These are phyloP conservation scores for Mionectes macconnelli DNA, from an alignment of 2,113 vertebrate species.

Conservation along the genomic window DNA sequence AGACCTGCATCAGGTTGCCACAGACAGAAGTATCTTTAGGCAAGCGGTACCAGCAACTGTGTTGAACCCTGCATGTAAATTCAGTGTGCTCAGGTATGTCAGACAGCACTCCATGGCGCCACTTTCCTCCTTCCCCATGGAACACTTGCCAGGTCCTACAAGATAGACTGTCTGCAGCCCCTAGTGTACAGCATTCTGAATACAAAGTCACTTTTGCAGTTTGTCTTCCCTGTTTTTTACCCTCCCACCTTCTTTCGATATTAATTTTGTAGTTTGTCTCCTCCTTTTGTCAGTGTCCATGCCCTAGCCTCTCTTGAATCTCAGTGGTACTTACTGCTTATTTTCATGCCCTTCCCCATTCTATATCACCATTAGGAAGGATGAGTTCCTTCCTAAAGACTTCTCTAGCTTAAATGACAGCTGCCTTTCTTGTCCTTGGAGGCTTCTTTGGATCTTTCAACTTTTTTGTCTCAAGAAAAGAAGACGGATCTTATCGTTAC, in stretches of 20 bases:
- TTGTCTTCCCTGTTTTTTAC: neutral
- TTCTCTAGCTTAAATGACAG: neutral
- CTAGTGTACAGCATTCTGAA: neutral
- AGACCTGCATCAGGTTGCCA: neutral
- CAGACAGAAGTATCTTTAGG: neutral
- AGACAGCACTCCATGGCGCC: neutral
- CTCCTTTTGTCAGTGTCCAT: neutral
- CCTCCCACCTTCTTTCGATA: neutral
- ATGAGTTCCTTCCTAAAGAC: neutral
- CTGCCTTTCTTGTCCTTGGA: neutral
- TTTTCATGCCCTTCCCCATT: neutral
- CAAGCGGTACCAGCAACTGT: neutral
- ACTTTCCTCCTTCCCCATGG: neutral
- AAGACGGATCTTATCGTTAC: neutral
- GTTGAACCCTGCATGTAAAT: neutral
- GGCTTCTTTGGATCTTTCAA: neutral
- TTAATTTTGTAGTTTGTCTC: neutral
- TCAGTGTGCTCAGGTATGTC: fast-evolving
- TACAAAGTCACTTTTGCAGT: neutral
- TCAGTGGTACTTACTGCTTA: neutral
- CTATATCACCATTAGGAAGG: neutral
- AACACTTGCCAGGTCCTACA: neutral
- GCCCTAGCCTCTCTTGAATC: neutral
- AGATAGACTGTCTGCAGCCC: neutral
- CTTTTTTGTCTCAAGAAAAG: neutral